Conservation (phyloP, 2,113 vertebrate species). For the Vidua macroura region DNA sequence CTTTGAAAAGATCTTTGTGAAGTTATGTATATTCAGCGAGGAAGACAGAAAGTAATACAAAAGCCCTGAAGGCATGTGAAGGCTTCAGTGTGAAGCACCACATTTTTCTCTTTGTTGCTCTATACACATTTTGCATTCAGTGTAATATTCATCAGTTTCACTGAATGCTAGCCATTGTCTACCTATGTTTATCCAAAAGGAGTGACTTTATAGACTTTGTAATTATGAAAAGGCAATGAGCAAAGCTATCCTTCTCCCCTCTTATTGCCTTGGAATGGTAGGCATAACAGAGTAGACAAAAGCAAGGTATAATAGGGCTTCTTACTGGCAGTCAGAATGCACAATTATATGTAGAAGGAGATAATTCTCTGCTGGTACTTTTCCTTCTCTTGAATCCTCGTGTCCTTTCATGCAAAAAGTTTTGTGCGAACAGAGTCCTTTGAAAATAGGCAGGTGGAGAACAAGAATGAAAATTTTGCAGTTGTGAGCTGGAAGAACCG, state of each 20-base stretch:
- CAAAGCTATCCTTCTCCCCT: conserved; percentile 38
- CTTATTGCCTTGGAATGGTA: conserved; percentile 24
- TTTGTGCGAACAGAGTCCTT: neutral
- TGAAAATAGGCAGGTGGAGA: neutral
- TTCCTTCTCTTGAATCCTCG: conserved; percentile 40
- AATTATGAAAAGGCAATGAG: conserved; percentile 63
- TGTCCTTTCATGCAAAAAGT: conserved; percentile 10
- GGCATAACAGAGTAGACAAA: conserved; percentile 40
- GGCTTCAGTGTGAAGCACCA: conserved; percentile 41
- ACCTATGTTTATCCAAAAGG: conserved; percentile 35
- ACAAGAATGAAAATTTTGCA: neutral
- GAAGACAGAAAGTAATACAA: conserved; percentile 58
- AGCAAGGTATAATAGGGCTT: conserved; percentile 2
- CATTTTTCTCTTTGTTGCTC: conserved; percentile 38
- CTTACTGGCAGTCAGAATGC: conserved; percentile 23
- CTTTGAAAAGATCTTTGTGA: conserved; percentile 60
- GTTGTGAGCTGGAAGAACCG: neutral
- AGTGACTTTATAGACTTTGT: conserved; percentile 48
- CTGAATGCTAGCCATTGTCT: conserved; percentile 54
- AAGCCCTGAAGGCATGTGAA: conserved; percentile 40
- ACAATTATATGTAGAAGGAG: conserved; percentile 16
- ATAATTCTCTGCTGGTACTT: conserved; percentile 39
- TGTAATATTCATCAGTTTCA: conserved; percentile 32
- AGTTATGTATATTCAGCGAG: conserved; percentile 38
- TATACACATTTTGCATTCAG: conserved; percentile 24